These are phyloP conservation scores for Psilanteris sp. DNA, from an alignment of 1,140 invertebrate species.

Conservation along the genomic window DNA sequence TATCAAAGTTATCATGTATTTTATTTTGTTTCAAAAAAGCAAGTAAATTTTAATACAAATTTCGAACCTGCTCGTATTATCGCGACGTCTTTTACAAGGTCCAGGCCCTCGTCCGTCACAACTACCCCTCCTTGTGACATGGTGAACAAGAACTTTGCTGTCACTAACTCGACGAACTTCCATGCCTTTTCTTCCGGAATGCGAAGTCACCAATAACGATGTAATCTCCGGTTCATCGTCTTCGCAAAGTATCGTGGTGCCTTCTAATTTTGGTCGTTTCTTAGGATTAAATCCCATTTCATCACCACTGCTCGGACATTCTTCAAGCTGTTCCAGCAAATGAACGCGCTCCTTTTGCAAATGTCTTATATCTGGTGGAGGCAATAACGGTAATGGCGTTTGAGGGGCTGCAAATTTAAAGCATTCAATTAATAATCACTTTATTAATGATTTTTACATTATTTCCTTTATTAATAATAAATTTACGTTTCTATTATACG, in stretches of 20 bases:
- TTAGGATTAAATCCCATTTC: conserved; percentile 83
- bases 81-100: conserved; percentile 76
- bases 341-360: conserved; percentile 86
- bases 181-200: conserved; percentile 79
- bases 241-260: conserved; percentile 77
- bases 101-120: conserved; percentile 78
- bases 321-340: conserved; percentile 86
- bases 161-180: conserved; percentile 81
- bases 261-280: conserved; percentile 84
- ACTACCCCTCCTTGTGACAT: conserved; percentile 77
- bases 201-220: conserved; percentile 76
- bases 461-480: no score
- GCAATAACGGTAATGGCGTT: conserved; percentile 69
- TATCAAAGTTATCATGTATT: no score
- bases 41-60: neutral
- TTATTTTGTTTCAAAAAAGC: no score
- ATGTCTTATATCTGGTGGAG: conserved; percentile 83
- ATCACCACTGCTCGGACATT: conserved; percentile 86
- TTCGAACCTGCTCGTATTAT: conserved; percentile 71
- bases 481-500: no score
- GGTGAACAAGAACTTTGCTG: conserved; percentile 78
- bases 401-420: conserved; percentile 61
- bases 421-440: no score
- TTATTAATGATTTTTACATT: no score
- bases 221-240: conserved; percentile 79